Conservation (phyloP, 2,797 vertebrate genomes). For the Tinamus major region DNA sequence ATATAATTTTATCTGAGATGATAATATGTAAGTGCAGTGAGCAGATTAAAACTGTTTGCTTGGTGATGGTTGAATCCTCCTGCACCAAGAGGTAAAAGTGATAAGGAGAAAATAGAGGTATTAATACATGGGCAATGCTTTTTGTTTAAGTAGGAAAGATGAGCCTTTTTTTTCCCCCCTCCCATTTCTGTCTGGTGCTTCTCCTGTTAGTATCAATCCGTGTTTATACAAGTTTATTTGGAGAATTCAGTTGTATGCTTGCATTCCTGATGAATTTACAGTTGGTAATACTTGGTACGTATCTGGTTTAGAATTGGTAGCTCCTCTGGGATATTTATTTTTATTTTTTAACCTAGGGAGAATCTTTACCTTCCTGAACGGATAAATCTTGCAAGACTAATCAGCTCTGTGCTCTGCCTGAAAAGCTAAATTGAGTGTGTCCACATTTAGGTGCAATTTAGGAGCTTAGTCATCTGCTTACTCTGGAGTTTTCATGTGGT, state of each 20-base stretch:
- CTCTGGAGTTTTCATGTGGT: constrained; percentile 63
- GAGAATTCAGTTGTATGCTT: background rate
- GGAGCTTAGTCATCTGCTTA: constrained; percentile 64
- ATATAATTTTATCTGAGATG: background rate
- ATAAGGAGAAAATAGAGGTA: background rate
- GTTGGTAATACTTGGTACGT: background rate
- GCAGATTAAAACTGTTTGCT: constrained; percentile 29
- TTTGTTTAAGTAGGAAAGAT: background rate
- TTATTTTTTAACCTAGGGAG: background rate
- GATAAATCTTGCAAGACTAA: constrained; percentile 44
- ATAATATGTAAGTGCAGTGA: background rate
- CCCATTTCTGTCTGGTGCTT: background rate
- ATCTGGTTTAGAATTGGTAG: constrained; percentile 6
- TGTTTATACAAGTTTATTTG: background rate
- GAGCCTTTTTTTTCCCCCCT: background rate
- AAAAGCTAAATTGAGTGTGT: constrained; percentile 42
- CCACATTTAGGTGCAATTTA: constrained; percentile 55
- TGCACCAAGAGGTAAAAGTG: background rate
- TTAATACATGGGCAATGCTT: background rate
- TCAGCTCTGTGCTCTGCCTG: constrained; percentile 24
- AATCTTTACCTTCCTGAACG: constrained; percentile 19
- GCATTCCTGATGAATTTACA: background rate
- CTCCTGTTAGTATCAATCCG: background rate
- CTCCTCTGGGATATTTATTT: background rate
- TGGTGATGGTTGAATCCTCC: background rate